Evolutionary conservation across 2,797 vertebrate species (phyloP).

Genomic region (Crenuchus spilurus): DNA sequence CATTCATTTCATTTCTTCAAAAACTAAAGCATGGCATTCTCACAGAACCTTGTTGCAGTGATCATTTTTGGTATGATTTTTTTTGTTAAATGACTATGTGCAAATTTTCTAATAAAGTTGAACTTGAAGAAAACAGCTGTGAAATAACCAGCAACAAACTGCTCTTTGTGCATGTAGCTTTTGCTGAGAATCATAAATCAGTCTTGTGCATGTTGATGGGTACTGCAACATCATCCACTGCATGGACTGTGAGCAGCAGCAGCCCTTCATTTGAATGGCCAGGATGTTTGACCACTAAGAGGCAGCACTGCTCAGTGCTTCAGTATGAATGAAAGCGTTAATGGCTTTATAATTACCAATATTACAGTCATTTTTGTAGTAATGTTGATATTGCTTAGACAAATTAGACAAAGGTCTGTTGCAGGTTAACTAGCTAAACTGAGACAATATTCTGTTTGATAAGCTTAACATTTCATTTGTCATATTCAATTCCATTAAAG

Average conservation of each 20-base stretch:
- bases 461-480: conserved; percentile 36
- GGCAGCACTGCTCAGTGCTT: conserved; percentile 78
- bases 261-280: neutral
- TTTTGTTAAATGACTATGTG: neutral
- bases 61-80: conserved; percentile 20
- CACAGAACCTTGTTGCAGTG: conserved; percentile 3
- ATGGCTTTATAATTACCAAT: conserved; percentile 67
- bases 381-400: conserved; percentile 26
- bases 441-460: conserved; percentile 29
- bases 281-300: conserved; percentile 76
- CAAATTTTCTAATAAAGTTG: neutral
- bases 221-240: neutral
- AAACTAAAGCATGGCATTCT: conserved; percentile 9
- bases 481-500: conserved; percentile 1
- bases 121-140: neutral
- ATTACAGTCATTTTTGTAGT: conserved; percentile 40
- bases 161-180: neutral
- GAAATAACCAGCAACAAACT: too few relatives aligned
- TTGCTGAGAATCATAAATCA: neutral
- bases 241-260: neutral
- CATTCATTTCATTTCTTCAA: conserved; percentile 34
- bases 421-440: conserved; percentile 22
- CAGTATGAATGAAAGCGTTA: conserved; percentile 24
- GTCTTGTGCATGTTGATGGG: too few relatives aligned
- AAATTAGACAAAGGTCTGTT: conserved; percentile 27